phyloP scores from a whole-genome alignment of 2,888 invertebrate species.

The Elysia crispata region DNA sequence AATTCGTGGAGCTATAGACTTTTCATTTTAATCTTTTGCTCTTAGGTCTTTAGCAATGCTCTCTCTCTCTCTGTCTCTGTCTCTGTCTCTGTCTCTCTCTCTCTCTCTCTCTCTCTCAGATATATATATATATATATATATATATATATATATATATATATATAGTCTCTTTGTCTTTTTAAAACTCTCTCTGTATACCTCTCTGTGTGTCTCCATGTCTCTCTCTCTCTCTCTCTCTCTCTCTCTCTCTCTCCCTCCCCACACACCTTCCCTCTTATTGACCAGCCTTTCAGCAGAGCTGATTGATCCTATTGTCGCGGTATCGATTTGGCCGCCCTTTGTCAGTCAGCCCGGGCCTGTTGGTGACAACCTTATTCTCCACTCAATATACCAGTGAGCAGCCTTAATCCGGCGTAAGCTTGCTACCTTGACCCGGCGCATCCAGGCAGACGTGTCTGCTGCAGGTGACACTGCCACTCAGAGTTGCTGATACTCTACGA shows the following conservation, averaged over 20 bases:
- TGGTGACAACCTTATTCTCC: background rate
- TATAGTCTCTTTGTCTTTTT: background rate
- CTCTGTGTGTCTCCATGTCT: background rate
- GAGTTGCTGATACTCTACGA: too few species aligned
- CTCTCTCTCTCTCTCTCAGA: background rate
- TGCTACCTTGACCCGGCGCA: too few species aligned
- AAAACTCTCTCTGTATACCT: background rate
- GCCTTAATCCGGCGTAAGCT: background rate
- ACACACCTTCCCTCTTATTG: background rate
- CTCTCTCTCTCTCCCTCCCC: background rate
- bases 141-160: too few species aligned
- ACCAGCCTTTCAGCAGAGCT: background rate
- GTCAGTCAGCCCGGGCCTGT: background rate
- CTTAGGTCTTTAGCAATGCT: too few species aligned
- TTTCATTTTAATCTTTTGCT: too few species aligned
- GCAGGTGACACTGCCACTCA: too few species aligned
- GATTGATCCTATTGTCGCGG: background rate
- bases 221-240: background rate
- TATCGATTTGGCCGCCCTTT: background rate
- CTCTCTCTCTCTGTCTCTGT: background rate
- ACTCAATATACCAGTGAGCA: background rate
- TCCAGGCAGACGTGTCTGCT: too few species aligned
- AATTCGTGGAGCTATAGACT: too few species aligned
- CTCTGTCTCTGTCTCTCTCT: background rate
- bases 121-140: too few species aligned